Conservation (phyloP, 2,797 vertebrate species). For the Momotus momota region DNA sequence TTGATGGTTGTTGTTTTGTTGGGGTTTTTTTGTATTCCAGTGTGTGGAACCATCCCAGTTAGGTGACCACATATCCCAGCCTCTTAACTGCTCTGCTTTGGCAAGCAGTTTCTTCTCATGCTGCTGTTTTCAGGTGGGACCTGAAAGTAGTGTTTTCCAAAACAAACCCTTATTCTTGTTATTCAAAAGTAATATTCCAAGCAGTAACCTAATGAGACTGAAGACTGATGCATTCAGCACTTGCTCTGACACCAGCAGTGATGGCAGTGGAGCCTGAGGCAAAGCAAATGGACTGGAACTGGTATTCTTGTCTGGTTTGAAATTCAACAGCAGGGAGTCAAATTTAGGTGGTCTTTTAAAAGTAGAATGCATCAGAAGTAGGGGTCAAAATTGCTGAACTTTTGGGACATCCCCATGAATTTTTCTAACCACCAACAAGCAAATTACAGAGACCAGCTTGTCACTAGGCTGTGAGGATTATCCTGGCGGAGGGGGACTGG, state of each 20-base stretch:
- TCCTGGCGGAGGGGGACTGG: neutral
- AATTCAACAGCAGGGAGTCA: neutral
- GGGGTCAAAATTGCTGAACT: neutral
- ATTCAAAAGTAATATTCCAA: neutral
- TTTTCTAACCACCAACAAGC: neutral
- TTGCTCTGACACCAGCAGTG: neutral
- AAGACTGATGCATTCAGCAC: neutral
- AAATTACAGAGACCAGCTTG: neutral
- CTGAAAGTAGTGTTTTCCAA: neutral
- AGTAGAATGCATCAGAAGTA: neutral
- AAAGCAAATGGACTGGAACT: neutral
- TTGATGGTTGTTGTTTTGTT: neutral
- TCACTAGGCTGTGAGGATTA: neutral
- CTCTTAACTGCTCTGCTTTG: neutral
- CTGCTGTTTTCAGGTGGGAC: neutral
- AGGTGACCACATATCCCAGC: neutral
- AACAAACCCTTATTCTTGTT: neutral
- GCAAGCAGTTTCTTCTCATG: neutral
- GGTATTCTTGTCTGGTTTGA: neutral
- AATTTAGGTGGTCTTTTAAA: neutral
- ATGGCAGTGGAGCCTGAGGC: neutral
- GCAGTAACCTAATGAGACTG: neutral
- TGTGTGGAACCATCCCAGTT: rapidly evolving
- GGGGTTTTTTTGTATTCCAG: neutral
- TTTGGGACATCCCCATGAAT: neutral